Conservation (phyloP, 64 coral and sea anemone species). For the Stichodactyla mertensii region DNA sequence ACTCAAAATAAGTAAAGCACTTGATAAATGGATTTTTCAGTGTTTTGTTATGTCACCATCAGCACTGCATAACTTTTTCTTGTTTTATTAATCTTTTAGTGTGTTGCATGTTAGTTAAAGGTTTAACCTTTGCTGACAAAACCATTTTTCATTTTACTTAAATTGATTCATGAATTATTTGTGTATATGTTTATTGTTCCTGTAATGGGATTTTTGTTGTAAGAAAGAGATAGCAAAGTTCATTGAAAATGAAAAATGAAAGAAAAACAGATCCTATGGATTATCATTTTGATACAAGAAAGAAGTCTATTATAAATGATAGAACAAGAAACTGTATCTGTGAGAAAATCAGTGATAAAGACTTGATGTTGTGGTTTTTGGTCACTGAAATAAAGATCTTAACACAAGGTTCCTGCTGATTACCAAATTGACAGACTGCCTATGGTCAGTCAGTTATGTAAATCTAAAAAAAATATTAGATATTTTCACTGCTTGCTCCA, state of each 20-base stretch:
- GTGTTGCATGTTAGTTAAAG: too few species aligned
- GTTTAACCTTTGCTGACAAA: too few species aligned
- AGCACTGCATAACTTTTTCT: too few species aligned
- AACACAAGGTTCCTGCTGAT: background rate
- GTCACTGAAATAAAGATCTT: background rate
- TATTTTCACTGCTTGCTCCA: background rate
- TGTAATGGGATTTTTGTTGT: background rate
- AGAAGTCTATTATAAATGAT: background rate
- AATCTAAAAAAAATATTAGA: background rate
- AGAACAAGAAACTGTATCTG: background rate
- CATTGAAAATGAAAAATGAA: too few species aligned
- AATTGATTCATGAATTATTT: background rate
- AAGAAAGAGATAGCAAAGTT: background rate
- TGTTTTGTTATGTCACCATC: too few species aligned
- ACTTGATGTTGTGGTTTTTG: background rate
- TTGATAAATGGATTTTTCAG: too few species aligned
- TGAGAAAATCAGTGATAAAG: background rate
- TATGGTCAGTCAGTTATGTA: background rate
- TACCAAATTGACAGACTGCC: background rate
- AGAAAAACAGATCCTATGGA: background rate
- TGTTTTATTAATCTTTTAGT: too few species aligned
- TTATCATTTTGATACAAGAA: background rate
- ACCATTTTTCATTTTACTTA: too few species aligned
- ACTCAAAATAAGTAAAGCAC: too few species aligned
- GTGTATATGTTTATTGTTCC: background rate